Base-by-base conservation (phyloP, 1,140 invertebrate species). In the Arion vulgaris region DNA sequence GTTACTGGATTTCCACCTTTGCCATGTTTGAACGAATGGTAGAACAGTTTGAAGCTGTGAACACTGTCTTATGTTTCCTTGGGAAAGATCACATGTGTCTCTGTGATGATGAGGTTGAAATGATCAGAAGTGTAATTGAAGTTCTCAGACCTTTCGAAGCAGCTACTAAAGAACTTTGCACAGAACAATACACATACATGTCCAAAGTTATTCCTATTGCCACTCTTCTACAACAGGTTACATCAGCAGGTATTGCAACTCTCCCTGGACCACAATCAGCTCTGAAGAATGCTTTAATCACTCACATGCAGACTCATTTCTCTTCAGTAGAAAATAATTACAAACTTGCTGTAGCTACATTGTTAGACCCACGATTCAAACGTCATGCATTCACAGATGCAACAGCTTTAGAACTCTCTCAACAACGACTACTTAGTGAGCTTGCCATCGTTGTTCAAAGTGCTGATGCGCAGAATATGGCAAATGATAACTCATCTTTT, bases 81-180 rank as follows among this genome's bases (percentile, higher is more conserved):
- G 49, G 69, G 1, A 81, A 57, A 81, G 80, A 81, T 41, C 69
- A 81, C 80, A 81, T 81, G 80, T 81, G 80, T 28, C 45, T 81
- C 69, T 81, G 80, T 81, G 80, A 81, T 57, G 80, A 81, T 45
- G 80, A 81, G 71, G 80, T 81, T n/a, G 80, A 81, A 36, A 36
- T 81, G 2, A 81, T 81, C 0, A 23, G 71, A 39, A 36, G 45
- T 57, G 71, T 81, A 13, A 26, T 81, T 19, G 69, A 81, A 15
- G 80, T 81, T 15, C 71, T 81, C 15, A 51, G 51, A 57, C 80
- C 80, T 17, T 81, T 81, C 41, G 68, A 81, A 17, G 80, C 80
- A n/a, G 80, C 80, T 2, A 81, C 80, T 5, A 68, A 74, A 32
- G 80, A 81, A 28, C 68, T 81, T 34, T 81, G 80, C 36, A 81